Conservation (phyloP, 2,888 invertebrate genomes). For the Eupithecia exiguata region DNA sequence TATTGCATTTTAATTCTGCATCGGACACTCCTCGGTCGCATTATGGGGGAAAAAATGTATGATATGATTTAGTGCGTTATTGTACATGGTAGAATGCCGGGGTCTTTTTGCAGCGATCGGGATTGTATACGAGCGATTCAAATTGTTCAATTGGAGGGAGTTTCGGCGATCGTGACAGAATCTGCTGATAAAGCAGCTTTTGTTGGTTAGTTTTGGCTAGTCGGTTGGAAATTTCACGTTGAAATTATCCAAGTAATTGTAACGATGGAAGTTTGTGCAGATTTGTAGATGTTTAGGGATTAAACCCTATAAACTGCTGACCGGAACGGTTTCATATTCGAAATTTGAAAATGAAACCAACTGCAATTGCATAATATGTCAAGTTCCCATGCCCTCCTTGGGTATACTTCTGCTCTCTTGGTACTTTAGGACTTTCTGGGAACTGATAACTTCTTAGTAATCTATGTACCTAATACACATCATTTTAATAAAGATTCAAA, state of each 20-base stretch:
- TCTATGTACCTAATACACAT: no score
- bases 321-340: no score
- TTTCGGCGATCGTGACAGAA: neutral
- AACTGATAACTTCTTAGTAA: no score
- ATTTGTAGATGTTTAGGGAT: neutral
- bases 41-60: slow-evolving; percentile 57
- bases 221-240: neutral
- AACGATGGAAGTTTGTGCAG: neutral
- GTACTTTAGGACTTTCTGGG: no score
- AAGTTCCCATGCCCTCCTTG: no score
- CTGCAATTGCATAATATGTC: no score
- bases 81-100: slow-evolving; percentile 61
- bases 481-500: no score
- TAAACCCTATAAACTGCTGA: neutral
- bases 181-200: neutral
- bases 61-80: slow-evolving; percentile 78
- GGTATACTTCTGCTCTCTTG: no score
- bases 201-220: neutral
- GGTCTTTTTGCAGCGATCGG: slow-evolving; percentile 44
- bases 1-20: slow-evolving; percentile 81
- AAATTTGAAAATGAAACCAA: no score
- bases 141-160: slow-evolving; percentile 7
- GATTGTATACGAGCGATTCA: slow-evolving; percentile 20
- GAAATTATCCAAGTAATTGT: neutral
- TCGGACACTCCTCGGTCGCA: slow-evolving; percentile 76